Evolutionary conservation across 2,797 vertebrate genomes (phyloP).

Genomic region (Pseudomugil tenellus): DNA sequence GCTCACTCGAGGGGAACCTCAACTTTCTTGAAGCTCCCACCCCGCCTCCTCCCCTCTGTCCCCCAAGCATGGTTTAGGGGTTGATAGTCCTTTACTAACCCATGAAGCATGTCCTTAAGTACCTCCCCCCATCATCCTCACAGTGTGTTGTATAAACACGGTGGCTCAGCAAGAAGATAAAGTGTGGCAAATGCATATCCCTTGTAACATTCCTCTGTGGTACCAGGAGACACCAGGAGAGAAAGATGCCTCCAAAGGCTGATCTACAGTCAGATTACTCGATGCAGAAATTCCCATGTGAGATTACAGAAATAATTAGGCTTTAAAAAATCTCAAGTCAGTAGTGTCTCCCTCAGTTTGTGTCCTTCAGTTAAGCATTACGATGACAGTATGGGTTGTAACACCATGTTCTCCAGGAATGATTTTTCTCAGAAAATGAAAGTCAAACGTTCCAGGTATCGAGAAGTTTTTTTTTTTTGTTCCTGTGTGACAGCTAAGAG

Average conservation of each 20-base stretch:
- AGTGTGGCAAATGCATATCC: slow-evolving; percentile 48
- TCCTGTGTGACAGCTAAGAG: not conserved
- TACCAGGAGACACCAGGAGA: slow-evolving; percentile 54
- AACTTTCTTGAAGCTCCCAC: slow-evolving; percentile 26
- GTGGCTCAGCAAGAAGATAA: slow-evolving; percentile 51
- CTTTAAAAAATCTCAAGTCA: slow-evolving; percentile 4
- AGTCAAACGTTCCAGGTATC: not conserved
- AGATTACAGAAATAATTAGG: not conserved
- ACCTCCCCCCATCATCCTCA: slow-evolving; percentile 29
- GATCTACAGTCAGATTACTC: slow-evolving; percentile 22
- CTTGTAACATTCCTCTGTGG: slow-evolving; percentile 62
- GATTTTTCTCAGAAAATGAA: not conserved
- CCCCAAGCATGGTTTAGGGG: slow-evolving; percentile 45
- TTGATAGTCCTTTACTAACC: slow-evolving; percentile 57
- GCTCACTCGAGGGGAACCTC: slow-evolving; percentile 49
- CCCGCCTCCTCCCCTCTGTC: not conserved
- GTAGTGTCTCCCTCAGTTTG: not conserved
- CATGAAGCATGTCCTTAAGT: slow-evolving; percentile 55
- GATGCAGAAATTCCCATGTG: not conserved
- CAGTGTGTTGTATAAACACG: slow-evolving; percentile 63
- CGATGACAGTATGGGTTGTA: not conserved
- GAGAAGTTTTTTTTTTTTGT: too few relatives aligned
- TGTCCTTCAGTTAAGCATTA: not conserved
- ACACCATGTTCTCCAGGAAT: not conserved
- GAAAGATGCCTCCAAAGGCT: slow-evolving; percentile 16